Conservation (phyloP, 37 sponge, comb jelly and placozoan species). For the Eunapius fragilis region DNA sequence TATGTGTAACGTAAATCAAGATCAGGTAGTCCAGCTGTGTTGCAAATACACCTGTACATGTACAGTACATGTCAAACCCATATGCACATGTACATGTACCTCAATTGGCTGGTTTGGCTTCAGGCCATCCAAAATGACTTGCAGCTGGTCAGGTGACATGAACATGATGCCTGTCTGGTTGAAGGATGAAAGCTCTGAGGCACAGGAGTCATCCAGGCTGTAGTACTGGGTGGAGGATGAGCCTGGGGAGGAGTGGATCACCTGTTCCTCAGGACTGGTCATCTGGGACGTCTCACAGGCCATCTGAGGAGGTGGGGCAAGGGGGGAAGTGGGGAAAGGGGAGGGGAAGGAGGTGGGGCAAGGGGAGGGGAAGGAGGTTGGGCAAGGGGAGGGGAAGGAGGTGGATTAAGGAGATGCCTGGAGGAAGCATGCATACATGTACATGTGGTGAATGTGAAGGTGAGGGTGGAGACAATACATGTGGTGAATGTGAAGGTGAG, state of each 20-base stretch:
- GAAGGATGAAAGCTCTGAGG: constrained; percentile 56
- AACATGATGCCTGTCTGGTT: constrained; percentile 77
- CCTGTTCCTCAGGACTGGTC: constrained; percentile 9
- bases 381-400: too few relatives aligned
- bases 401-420: not conserved
- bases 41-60: too few relatives aligned
- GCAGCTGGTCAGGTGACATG: constrained; percentile 67
- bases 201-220: constrained; percentile 65
- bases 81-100: constrained; percentile 9
- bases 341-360: too few relatives aligned
- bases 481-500: not conserved
- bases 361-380: too few relatives aligned
- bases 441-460: not conserved
- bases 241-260: constrained; percentile 16
- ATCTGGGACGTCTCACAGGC: constrained; percentile 9
- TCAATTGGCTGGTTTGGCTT: constrained; percentile 27
- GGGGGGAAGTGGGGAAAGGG: not conserved
- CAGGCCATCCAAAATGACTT: constrained; percentile 45
- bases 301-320: not conserved
- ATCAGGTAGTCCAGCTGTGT: too few relatives aligned
- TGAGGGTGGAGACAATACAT: not conserved
- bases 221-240: constrained; percentile 73
- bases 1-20: too few relatives aligned
- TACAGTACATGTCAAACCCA: too few relatives aligned
- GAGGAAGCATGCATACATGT: too few relatives aligned